A percentile compares a stretch with the other conserved stretches of the same genome.
phyloP scores from a whole-genome alignment of 2,888 invertebrate genomes.

The Cryptosula pallasiana region DNA sequence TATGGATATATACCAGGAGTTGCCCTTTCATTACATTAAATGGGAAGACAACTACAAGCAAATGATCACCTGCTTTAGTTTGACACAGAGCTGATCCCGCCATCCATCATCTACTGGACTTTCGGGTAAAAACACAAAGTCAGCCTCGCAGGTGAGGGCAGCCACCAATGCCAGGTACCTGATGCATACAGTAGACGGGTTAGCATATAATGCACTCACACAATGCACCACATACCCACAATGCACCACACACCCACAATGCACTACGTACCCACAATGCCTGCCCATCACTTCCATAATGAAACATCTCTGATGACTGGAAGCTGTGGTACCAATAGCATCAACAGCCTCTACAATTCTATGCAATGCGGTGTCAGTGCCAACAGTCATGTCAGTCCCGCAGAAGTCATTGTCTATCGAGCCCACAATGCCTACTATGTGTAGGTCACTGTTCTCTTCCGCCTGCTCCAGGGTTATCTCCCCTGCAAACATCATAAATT shows the following conservation, averaged over 20 bases:
- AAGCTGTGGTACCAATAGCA: constrained; percentile 95
- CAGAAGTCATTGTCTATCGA: constrained; percentile 99
- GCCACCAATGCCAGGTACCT: constrained; percentile 94
- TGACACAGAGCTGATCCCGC: constrained; percentile 86
- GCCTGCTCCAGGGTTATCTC: constrained; percentile 71
- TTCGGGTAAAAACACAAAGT: constrained; percentile 97
- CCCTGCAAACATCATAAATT: too few species aligned
- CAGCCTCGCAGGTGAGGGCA: constrained; percentile 90
- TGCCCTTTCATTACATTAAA: too few species aligned
- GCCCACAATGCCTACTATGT: constrained; percentile 96
- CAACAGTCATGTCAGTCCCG: constrained; percentile 99
- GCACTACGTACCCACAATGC: constrained; percentile 83
- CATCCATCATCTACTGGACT: constrained; percentile 88
- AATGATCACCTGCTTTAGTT: constrained; percentile 55
- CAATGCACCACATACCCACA: not conserved
- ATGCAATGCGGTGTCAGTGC: constrained; percentile 94
- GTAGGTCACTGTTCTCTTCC: constrained; percentile 69
- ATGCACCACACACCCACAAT: not conserved
- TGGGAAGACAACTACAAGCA: too few species aligned
- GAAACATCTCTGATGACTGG: constrained; percentile 95
- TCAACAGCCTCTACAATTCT: constrained; percentile 97
- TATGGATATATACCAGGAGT: too few species aligned
- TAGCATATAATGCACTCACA: not conserved
- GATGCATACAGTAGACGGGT: constrained; percentile 38
- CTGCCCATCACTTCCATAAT: constrained; percentile 99